Evolutionary conservation across 2,797 vertebrate genomes (phyloP).

Genomic region (Vultur gryphus): DNA sequence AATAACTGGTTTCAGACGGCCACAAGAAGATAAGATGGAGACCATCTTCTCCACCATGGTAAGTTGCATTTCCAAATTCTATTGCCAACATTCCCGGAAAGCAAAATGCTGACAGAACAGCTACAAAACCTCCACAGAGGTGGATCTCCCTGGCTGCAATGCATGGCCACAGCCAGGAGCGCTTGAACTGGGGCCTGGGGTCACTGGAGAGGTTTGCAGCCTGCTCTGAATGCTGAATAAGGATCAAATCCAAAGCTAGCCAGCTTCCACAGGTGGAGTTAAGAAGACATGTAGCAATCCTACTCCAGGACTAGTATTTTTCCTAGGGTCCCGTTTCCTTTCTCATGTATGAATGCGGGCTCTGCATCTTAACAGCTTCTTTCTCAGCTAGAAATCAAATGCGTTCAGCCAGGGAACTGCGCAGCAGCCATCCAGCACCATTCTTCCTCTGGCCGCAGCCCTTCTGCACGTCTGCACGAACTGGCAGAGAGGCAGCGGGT

Average conservation of each 20-base stretch:
- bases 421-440: rapidly evolving
- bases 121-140: background rate
- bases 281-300: background rate
- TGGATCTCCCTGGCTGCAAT: background rate
- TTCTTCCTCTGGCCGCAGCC: background rate
- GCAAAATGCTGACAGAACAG: background rate
- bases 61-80: conserved; percentile 26
- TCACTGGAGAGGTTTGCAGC: background rate
- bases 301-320: background rate
- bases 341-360: background rate
- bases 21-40: conserved; percentile 90
- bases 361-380: background rate
- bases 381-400: background rate
- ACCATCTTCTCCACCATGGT: conserved; percentile 93
- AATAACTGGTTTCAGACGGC: conserved; percentile 88
- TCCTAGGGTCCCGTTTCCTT: background rate
- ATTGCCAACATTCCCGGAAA: background rate
- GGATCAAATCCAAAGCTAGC: background rate
- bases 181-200: background rate
- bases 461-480: rapidly evolving
- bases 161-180: background rate
- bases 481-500: background rate
- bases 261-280: background rate
- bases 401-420: background rate
- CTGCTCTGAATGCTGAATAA: background rate